phyloP scores from a whole-genome alignment of 2,888 invertebrate species.

The Argyra leucocephala region DNA sequence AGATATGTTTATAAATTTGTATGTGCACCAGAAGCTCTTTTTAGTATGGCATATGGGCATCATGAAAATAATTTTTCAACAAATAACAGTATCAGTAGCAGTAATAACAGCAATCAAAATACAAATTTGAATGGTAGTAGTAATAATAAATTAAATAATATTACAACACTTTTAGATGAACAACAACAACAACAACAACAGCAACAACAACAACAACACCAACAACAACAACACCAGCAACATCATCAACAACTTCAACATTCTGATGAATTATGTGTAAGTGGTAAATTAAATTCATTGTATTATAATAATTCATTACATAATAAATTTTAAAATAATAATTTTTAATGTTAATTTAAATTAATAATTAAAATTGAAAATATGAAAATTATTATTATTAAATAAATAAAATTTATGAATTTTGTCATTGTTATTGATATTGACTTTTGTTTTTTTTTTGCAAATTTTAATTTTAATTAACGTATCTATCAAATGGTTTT shows the following conservation, averaged over 20 bases:
- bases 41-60: conserved; percentile 65
- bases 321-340: conserved; percentile 7
- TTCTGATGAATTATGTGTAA: background rate
- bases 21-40: conserved; percentile 84
- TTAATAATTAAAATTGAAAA: background rate
- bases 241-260: background rate
- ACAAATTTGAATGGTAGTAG: background rate
- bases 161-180: background rate
- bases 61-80: conserved; percentile 21
- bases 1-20: conserved; percentile 95
- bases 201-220: no score
- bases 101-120: background rate
- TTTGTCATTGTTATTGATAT: no score
- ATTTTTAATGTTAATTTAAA: background rate
- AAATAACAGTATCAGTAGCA: conserved; percentile 19
- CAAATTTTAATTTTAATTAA: no score
- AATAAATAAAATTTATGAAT: background rate
- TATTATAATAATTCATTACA: conserved; percentile 2
- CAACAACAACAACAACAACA: conserved; percentile 1
- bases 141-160: background rate
- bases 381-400: background rate
- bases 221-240: background rate
- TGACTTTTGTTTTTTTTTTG: no score
- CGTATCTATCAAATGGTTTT: no score
- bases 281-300: conserved; percentile 5